A percentile compares a stretch with the other conserved stretches of the same genome.
Evolutionary conservation across 2,113 vertebrate genomes (phyloP).

Genomic region (Seriola dumerili): DNA sequence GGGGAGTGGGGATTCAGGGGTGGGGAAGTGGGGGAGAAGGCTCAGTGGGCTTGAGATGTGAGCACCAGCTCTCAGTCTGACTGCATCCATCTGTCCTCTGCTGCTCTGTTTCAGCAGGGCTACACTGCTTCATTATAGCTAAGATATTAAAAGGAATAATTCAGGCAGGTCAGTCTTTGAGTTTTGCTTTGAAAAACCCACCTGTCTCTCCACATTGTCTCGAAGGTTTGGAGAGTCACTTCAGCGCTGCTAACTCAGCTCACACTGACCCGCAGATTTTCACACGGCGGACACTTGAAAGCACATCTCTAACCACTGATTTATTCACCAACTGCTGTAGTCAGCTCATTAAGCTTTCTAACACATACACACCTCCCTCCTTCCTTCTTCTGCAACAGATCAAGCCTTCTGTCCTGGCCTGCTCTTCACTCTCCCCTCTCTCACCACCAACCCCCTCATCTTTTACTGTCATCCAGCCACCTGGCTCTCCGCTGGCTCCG

Average conservation of each 20-base stretch:
- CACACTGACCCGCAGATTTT: slow-evolving; percentile 25
- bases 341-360: slow-evolving; percentile 69
- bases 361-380: slow-evolving; percentile 56
- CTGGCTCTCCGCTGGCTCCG: slow-evolving; percentile 73
- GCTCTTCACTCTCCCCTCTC: slow-evolving; percentile 49
- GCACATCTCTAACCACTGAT: slow-evolving; percentile 51
- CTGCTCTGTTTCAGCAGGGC: slow-evolving; percentile 25
- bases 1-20: neutral
- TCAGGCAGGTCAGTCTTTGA: slow-evolving; percentile 54
- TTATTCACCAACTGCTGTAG: slow-evolving; percentile 56
- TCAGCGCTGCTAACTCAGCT: slow-evolving; percentile 2
- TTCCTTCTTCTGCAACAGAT: slow-evolving; percentile 66
- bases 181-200: slow-evolving; percentile 41
- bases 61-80: slow-evolving; percentile 31
- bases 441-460: slow-evolving; percentile 57
- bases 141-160: slow-evolving; percentile 63
- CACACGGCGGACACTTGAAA: slow-evolving; percentile 27
- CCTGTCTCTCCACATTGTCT: slow-evolving; percentile 15
- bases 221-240: slow-evolving; percentile 9
- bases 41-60: slow-evolving; percentile 19
- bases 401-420: slow-evolving; percentile 71
- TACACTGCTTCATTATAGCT: slow-evolving; percentile 24
- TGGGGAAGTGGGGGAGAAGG: neutral
- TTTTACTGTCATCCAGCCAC: slow-evolving; percentile 79
- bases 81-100: slow-evolving; percentile 55